Base-by-base conservation (phyloP, 1,140 invertebrate genomes). In the Drosophila jambulina region DNA sequence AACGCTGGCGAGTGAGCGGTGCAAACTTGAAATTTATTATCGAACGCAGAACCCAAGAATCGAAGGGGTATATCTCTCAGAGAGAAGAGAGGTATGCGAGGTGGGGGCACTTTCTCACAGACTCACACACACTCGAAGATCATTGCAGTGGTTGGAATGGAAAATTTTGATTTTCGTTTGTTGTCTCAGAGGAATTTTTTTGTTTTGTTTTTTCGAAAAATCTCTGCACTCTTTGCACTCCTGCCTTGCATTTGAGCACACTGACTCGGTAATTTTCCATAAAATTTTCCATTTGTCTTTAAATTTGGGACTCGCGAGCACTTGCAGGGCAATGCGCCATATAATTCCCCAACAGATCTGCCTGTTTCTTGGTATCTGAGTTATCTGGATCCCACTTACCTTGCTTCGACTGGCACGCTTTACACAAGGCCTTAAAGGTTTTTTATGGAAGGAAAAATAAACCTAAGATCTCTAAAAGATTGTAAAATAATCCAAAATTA, bases 101-200 rank as follows among this genome's bases (percentile, higher is more conserved):
- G 49, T 46, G 27, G 34, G 25, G 46, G 48, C 43, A 65, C 21
- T 65, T 49, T 58, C 72, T 56, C 45, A 68, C 64, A 60, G 40
- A 45, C 32, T 21, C 40, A 49, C 49, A 34, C 45, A 51, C 49
- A 54, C 8, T 23, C 6, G 19, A 29, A 71, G 59, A 49, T 63
- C 61, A 29, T 69, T 60, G 68, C 70, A 78, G 36, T 59, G 56
- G 61, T 53, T 59, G 23, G 74, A 84, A 75, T 90, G 84, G 84
- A 88, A 88, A 88, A 90, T 88, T 88, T 88, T 62, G 69, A 78
- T 81, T 80, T 83, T 84, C 49, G 61, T 71, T 84, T 80, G 32
- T 56, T 78, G 53, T 80, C 69, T 76, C 61, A 67, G 59, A 70
- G 46, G 45, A 61, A 69, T 63, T 71, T 34, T 70, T 34, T 71